Conservation (phyloP, 2,797 vertebrate species). For the Eospalax fontanierii region DNA sequence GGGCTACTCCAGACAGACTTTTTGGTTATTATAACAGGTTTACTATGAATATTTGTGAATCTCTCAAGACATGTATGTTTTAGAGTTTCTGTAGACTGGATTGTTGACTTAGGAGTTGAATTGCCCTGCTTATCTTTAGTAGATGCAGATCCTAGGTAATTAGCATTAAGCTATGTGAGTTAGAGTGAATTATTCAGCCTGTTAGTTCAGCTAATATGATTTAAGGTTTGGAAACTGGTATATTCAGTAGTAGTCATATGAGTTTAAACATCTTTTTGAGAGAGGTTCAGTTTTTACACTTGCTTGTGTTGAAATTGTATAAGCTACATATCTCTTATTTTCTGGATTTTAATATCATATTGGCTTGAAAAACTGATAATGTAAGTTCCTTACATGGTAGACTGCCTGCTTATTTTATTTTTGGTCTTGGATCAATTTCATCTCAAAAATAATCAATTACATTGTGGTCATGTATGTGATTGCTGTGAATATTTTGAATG, state of each 20-base stretch:
- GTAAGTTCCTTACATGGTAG: slow-evolving; percentile 34
- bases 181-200: neutral
- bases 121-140: neutral
- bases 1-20: neutral
- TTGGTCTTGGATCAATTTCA: slow-evolving; percentile 74
- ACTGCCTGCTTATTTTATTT: slow-evolving; percentile 66
- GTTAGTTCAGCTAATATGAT: slow-evolving; percentile 1
- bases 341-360: slow-evolving; percentile 77
- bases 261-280: slow-evolving; percentile 8
- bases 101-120: neutral
- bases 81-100: neutral
- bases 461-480: slow-evolving; percentile 54
- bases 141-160: slow-evolving; percentile 15
- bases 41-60: neutral
- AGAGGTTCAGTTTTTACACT: neutral
- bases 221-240: slow-evolving; percentile 64
- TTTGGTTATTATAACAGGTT: neutral
- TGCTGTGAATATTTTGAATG: slow-evolving; percentile 17
- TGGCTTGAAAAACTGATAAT: slow-evolving; percentile 75
- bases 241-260: slow-evolving; percentile 65
- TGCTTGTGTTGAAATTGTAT: neutral
- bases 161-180: slow-evolving; percentile 1
- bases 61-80: neutral
- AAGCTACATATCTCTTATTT: neutral
- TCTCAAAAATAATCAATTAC: slow-evolving; percentile 74